phyloP scores from a whole-genome alignment of 2,888 invertebrate genomes.

The Arctia plantaginis region DNA sequence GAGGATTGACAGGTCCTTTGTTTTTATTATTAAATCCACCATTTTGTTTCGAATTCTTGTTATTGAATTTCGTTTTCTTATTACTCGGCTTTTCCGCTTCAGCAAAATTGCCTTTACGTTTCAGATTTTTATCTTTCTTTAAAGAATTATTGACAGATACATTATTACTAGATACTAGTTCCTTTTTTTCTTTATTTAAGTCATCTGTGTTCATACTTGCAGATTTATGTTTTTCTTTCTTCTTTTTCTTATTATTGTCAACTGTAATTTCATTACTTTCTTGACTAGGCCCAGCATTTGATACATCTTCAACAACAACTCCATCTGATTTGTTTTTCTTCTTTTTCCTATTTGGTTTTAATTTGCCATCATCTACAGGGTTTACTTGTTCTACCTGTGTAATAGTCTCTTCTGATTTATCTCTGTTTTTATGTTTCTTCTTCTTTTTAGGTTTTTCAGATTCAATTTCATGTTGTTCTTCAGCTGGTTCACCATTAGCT shows the following conservation, averaged over 20 bases:
- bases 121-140: slow-evolving; percentile 34
- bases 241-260: slow-evolving; percentile 22
- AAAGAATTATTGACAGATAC: background rate
- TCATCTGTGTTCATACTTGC: background rate
- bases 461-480: slow-evolving; percentile 23
- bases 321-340: slow-evolving; percentile 56
- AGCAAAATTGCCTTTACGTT: slow-evolving; percentile 41
- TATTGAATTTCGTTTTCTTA: slow-evolving; percentile 54
- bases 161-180: slow-evolving; percentile 26
- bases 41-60: slow-evolving; percentile 56
- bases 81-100: slow-evolving; percentile 43
- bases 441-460: slow-evolving; percentile 36
- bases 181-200: background rate
- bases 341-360: slow-evolving; percentile 57
- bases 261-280: slow-evolving; percentile 27
- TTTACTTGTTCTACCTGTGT: slow-evolving; percentile 16
- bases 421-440: slow-evolving; percentile 18
- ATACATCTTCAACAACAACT: slow-evolving; percentile 61
- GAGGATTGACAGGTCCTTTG: slow-evolving; percentile 63
- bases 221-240: slow-evolving; percentile 31
- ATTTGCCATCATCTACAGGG: slow-evolving; percentile 25
- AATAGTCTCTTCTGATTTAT: slow-evolving; percentile 12
- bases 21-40: slow-evolving; percentile 61
- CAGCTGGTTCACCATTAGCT: slow-evolving; percentile 30
- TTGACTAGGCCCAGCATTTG: slow-evolving; percentile 60